These are phyloP conservation scores for Lithophane leautieri DNA, from an alignment of 2,888 invertebrate species.

Conservation along the genomic window DNA sequence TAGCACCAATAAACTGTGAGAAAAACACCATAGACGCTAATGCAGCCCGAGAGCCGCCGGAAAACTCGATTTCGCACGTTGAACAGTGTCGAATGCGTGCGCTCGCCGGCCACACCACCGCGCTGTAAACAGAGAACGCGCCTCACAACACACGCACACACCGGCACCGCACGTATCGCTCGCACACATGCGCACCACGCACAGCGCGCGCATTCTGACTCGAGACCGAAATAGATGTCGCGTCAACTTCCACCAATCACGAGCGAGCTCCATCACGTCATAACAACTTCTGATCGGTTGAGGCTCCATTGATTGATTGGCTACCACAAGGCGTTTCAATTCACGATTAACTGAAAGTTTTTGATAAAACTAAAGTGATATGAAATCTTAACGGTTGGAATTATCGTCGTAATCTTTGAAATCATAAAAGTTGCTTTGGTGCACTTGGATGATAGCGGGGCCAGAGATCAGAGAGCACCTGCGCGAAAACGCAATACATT, in stretches of 20 bases:
- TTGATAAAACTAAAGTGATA: slow-evolving; percentile 88
- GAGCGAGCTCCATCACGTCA: slow-evolving; percentile 79
- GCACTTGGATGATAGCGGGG: slow-evolving; percentile 23
- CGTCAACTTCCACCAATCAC: slow-evolving; percentile 84
- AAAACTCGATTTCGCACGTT: slow-evolving; percentile 83
- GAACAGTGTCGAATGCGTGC: slow-evolving; percentile 91
- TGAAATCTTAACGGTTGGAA: slow-evolving; percentile 81
- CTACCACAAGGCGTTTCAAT: slow-evolving; percentile 85
- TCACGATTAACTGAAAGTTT: slow-evolving; percentile 88
- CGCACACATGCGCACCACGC: slow-evolving; percentile 73
- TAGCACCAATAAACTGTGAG: slow-evolving; percentile 84
- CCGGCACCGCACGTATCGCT: slow-evolving; percentile 71
- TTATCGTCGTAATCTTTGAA: slow-evolving; percentile 72
- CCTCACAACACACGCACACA: slow-evolving; percentile 87
- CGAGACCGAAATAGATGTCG: slow-evolving; percentile 85
- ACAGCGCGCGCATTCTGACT: slow-evolving; percentile 84
- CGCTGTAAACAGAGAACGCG: slow-evolving; percentile 90
- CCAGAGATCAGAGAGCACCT: slow-evolving; percentile 58
- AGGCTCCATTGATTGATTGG: slow-evolving; percentile 86
- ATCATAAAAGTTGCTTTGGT: slow-evolving; percentile 60
- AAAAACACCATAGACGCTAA: slow-evolving; percentile 85
- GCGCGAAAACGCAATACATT: slow-evolving; percentile 69
- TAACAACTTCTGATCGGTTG: slow-evolving; percentile 77
- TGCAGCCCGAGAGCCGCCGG: slow-evolving; percentile 82
- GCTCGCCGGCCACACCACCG: slow-evolving; percentile 90